phyloP scores from a whole-genome alignment of 2,888 invertebrate species.

The Cataglyphis cursor region DNA sequence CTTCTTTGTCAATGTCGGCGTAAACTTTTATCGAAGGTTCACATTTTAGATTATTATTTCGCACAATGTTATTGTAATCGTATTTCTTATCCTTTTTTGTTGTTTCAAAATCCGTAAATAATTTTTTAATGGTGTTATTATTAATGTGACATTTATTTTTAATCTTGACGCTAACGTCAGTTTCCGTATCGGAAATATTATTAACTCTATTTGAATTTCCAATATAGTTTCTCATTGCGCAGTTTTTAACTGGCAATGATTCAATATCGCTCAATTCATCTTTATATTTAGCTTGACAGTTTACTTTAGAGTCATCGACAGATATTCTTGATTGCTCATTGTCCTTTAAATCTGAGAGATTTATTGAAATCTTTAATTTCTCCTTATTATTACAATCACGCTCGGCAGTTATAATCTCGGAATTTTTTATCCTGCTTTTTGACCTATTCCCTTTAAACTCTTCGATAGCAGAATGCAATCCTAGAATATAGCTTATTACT shows the following conservation, averaged over 20 bases:
- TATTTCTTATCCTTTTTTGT: neutral
- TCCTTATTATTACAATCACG: conserved; percentile 46
- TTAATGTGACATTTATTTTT: neutral
- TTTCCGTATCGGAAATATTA: neutral
- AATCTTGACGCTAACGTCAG: neutral
- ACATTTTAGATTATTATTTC: neutral
- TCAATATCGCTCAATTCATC: neutral
- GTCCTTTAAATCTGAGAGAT: neutral
- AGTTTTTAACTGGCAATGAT: neutral
- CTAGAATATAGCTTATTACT: conserved; percentile 67
- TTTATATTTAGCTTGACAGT: neutral
- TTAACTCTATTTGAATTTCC: neutral
- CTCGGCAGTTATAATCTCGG: conserved; percentile 34
- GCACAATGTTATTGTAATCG: neutral
- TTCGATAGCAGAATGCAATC: neutral
- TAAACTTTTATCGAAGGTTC: neutral
- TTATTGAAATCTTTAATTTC: neutral
- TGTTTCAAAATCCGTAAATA: neutral
- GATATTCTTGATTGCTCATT: neutral
- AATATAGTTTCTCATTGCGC: neutral
- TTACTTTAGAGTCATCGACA: neutral
- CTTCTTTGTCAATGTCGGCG: neutral
- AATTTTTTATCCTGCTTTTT: neutral
- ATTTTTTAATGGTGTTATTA: neutral
- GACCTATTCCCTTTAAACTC: neutral